phyloP scores from a whole-genome alignment of 2,113 vertebrate species.

The Elachura formosa region DNA sequence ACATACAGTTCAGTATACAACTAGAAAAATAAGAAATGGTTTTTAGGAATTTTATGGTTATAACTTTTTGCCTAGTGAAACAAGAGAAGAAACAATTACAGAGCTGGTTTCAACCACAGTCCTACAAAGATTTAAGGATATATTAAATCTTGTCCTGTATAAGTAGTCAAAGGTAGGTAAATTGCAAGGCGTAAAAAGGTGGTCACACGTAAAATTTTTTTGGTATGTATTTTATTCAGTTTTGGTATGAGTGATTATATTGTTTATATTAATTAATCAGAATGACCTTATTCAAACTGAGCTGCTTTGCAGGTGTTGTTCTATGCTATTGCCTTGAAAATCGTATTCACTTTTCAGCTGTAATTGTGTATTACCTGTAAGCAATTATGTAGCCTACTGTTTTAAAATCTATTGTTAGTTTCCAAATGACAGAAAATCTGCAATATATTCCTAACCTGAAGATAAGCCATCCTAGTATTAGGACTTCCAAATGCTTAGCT shows the following conservation, averaged over 20 bases:
- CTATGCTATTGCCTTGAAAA: background rate
- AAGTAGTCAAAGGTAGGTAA: background rate
- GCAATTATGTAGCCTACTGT: background rate
- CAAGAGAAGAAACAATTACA: background rate
- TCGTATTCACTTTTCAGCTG: background rate
- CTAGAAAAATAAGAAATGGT: background rate
- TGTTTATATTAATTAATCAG: background rate
- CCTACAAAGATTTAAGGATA: background rate
- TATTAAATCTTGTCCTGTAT: background rate
- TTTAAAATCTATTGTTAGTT: background rate
- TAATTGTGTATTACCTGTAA: background rate
- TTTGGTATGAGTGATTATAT: background rate
- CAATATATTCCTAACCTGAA: background rate
- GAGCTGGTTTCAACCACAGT: background rate
- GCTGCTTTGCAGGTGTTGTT: background rate
- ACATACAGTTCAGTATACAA: background rate
- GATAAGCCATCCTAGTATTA: background rate
- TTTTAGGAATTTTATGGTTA: background rate
- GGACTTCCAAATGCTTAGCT: background rate
- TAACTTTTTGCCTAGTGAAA: background rate
- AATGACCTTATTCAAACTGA: background rate
- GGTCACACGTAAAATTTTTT: background rate
- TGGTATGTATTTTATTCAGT: background rate
- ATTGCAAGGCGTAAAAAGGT: background rate
- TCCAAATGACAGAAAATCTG: background rate